Conservation (phyloP, 2,113 vertebrate species). For the Nycticebus coucang region DNA sequence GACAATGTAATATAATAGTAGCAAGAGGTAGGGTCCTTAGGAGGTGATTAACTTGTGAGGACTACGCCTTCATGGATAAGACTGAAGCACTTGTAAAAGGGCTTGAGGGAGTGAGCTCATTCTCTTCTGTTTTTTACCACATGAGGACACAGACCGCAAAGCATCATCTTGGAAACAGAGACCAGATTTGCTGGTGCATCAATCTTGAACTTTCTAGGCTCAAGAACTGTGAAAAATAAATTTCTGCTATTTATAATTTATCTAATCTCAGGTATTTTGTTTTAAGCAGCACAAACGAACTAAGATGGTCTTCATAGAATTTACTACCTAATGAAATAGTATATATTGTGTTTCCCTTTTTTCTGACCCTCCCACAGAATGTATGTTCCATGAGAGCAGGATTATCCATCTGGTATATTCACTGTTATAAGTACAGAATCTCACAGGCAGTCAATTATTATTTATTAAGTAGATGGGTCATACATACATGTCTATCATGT, state of each 20-base stretch:
- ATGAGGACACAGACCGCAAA: background rate
- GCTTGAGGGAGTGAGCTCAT: background rate
- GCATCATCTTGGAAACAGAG: background rate
- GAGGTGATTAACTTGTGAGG: background rate
- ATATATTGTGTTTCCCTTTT: background rate
- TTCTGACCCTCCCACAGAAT: background rate
- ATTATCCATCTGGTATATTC: background rate
- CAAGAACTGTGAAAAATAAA: background rate
- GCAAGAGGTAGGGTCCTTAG: background rate
- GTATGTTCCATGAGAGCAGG: background rate
- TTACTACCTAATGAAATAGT: background rate
- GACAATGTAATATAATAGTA: background rate
- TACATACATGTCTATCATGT: background rate
- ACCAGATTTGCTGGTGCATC: background rate
- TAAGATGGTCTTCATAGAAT: background rate
- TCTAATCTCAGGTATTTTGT: background rate
- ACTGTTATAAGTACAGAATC: background rate
- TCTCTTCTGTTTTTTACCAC: background rate
- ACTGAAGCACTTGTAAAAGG: background rate
- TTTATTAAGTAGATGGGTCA: background rate
- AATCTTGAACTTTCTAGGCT: background rate
- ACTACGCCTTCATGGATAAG: background rate
- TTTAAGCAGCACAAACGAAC: background rate
- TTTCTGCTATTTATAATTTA: background rate
- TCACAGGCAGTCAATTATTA: background rate